These are phyloP conservation scores for Macrotus californicus DNA, from an alignment of 2,113 vertebrate species.

Conservation along the genomic window DNA sequence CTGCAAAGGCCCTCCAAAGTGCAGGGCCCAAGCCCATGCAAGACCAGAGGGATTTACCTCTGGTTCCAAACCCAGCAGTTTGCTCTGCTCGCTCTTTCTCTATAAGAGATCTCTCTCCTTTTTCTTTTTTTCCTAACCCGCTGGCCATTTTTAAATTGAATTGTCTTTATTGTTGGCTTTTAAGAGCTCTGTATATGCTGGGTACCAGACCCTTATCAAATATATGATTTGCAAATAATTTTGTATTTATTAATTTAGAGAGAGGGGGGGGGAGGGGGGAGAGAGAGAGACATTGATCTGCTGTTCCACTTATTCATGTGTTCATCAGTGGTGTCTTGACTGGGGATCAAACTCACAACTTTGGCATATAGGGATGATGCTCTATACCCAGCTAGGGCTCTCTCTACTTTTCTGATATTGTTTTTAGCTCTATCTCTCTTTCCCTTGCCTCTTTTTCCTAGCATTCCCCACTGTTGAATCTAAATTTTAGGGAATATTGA, in stretches of 20 bases:
- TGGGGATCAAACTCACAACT: background rate
- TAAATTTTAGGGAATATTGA: background rate
- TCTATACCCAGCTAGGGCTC: background rate
- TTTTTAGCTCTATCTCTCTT: background rate
- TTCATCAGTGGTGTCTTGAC: background rate
- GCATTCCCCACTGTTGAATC: background rate
- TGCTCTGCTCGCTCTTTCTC: background rate
- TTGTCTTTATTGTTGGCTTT: too few species aligned
- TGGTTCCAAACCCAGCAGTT: background rate
- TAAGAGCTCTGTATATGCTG: too few species aligned
- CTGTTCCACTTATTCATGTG: background rate
- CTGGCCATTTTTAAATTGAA: too few species aligned
- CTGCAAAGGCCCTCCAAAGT: background rate
- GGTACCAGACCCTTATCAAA: too few species aligned
- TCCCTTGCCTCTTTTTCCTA: background rate
- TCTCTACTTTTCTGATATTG: background rate
- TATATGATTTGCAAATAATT: background rate
- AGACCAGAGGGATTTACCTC: background rate
- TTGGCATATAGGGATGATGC: background rate
- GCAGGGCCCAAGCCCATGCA: background rate
- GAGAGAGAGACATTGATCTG: background rate
- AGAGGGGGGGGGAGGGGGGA: background rate
- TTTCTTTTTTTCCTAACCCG: background rate
- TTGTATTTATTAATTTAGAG: background rate
- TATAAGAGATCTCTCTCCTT: background rate